A percentile compares a stretch with the other conserved stretches of the same genome.
phyloP scores from a whole-genome alignment of 2,113 vertebrate species.

The Rallus limicola region DNA sequence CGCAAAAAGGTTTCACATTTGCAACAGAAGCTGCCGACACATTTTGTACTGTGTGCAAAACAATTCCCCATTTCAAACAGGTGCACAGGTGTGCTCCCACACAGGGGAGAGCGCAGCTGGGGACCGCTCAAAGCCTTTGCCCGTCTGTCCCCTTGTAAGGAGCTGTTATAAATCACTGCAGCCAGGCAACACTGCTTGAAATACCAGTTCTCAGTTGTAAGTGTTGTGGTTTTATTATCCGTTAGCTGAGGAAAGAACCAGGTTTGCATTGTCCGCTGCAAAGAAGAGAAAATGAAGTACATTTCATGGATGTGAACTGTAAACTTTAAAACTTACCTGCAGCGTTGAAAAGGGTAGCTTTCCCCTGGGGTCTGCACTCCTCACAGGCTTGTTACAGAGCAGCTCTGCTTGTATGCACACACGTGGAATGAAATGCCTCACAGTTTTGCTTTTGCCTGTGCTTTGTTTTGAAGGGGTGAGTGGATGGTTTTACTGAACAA shows the following conservation, averaged over 20 bases:
- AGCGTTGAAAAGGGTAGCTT: neutral
- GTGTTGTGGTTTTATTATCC: neutral
- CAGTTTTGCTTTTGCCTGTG: neutral
- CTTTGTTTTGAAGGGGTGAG: neutral
- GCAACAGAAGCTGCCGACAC: neutral
- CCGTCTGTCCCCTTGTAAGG: neutral
- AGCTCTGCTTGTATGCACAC: neutral
- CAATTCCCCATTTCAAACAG: neutral
- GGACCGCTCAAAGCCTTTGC: neutral
- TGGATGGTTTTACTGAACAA: neutral
- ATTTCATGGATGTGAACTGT: neutral
- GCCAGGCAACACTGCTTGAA: neutral
- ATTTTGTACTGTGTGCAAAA: neutral
- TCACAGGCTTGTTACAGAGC: neutral
- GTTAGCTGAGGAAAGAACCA: neutral
- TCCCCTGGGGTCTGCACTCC: neutral
- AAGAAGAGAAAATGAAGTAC: neutral
- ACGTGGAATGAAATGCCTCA: neutral
- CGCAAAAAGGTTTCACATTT: neutral
- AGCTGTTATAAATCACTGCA: neutral
- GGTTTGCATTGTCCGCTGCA: neutral
- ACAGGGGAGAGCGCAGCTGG: neutral
- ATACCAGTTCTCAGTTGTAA: neutral
- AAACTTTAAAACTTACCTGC: neutral
- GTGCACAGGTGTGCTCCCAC: neutral